Percentiles rank a stretch among this genome's conserved stretches.
Conservation (phyloP, 2,113 vertebrate genomes). For the Lepus timidus region DNA sequence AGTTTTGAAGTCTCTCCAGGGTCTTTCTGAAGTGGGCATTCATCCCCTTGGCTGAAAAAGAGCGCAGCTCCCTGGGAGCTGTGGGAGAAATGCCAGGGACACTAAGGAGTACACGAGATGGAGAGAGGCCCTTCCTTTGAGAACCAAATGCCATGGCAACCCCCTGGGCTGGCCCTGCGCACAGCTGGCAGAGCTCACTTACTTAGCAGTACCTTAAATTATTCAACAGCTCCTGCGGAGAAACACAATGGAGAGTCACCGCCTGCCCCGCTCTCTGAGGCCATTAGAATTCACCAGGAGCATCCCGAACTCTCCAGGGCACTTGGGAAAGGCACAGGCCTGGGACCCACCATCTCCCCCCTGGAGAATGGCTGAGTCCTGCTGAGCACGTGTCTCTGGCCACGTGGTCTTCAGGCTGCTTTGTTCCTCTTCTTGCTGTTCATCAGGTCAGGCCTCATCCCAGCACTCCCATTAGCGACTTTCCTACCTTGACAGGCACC, state of each 20-base stretch:
- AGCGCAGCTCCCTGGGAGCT: not conserved
- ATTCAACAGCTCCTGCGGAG: constrained; percentile 69
- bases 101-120: not conserved
- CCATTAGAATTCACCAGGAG: constrained; percentile 13
- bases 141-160: constrained; percentile 58
- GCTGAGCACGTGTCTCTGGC: not conserved
- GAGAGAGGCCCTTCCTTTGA: not conserved
- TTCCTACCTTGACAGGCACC: not conserved
- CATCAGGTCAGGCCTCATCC: not conserved
- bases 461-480: not conserved
- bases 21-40: not conserved
- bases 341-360: accelerated
- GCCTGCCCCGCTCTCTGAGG: constrained; percentile 21
- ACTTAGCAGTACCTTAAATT: constrained; percentile 64
- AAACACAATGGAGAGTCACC: constrained; percentile 50
- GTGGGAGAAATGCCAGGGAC: not conserved
- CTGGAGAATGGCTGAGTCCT: not conserved
- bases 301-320: not conserved
- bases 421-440: not conserved
- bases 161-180: constrained; percentile 3
- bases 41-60: constrained; percentile 17
- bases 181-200: not conserved
- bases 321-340: not conserved
- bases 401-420: not conserved
- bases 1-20: constrained; percentile 2